Base-by-base conservation (phyloP, 2,888 invertebrate genomes). In the Aporophyla nigra region DNA sequence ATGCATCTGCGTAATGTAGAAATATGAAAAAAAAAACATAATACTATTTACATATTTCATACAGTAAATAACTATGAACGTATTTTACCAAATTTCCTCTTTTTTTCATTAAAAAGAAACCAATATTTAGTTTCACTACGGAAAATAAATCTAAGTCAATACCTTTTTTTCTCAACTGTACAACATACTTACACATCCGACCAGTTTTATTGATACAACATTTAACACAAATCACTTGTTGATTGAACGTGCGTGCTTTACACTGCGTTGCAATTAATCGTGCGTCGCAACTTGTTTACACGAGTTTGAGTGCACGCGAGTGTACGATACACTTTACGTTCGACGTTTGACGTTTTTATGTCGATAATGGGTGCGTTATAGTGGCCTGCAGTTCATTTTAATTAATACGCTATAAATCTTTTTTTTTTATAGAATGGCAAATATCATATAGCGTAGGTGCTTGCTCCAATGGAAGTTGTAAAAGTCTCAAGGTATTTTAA, bases 151-250 rank as follows among this genome's bases (percentile, higher is more conserved):
- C n/a, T 62, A 68, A 76, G 24, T 63, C 46, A 70, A 53, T 71
- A 63, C 5, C 19, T 76, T 78, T 80, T 77, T 77, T 43, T 43
- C 71, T 59, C 70, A 59, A 67, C 69, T 69, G 79, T 78, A 84
- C 76, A 65, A 72, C 71, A 74, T 85, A 84, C 86, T 85, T 89
- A 90, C 86, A 87, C 88, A 78, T 86, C 80, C 76, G 76, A 84
- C 82, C 86, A 85, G 80, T 89, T 89, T 89, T 90, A 92, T 92
- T 90, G 91, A 90, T 91, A 89, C 88, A 88, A 88, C 88, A 89
- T 90, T 91, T 89, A 90, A 89, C 92, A 91, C 91, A 93, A 93
- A 93, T 93, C 92, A 92, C 90, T 90, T 88, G 90, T 90, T 91
- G 92, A 92, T 92, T 90, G 90, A 89, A 89, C 88, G 88, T 90